Evolutionary conservation across 1,140 invertebrate genomes (phyloP).

Genomic region (Notospermus geniculatus): DNA sequence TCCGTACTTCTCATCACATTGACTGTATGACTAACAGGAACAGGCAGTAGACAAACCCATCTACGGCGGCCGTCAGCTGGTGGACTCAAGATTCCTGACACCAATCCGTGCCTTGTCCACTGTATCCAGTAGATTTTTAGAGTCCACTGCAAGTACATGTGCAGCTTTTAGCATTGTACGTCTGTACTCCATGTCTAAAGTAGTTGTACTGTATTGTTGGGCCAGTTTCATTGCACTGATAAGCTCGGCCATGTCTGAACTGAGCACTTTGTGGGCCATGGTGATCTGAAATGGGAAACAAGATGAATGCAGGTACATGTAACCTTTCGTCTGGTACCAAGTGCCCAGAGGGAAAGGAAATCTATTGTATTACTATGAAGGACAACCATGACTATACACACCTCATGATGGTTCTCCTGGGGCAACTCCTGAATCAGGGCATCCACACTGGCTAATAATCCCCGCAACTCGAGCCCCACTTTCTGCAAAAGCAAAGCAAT

Average conservation of each 20-base stretch:
- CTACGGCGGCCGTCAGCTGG: no score
- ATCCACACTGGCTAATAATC: slow-evolving; percentile 81
- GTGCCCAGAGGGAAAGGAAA: slow-evolving; percentile 2
- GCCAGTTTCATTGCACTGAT: slow-evolving; percentile 90
- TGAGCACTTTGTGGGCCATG: slow-evolving; percentile 96
- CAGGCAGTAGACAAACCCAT: no score
- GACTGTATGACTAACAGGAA: no score
- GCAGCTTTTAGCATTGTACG: slow-evolving; percentile 94
- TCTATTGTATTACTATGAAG: no score
- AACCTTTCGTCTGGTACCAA: background rate
- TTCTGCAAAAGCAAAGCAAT: slow-evolving; percentile 50
- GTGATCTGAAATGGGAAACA: slow-evolving; percentile 66
- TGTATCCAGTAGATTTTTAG: slow-evolving; percentile 92
- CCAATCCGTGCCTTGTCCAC: slow-evolving; percentile 78
- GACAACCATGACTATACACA: slow-evolving; percentile 36
- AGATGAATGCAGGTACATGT: background rate
- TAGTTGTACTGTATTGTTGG: slow-evolving; percentile 88
- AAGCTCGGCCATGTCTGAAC: slow-evolving; percentile 92
- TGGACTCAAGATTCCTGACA: no score
- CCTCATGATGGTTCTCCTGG: slow-evolving; percentile 66
- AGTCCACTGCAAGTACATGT: slow-evolving; percentile 95
- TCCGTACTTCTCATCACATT: no score
- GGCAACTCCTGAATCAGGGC: slow-evolving; percentile 74
- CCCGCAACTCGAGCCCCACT: slow-evolving; percentile 77
- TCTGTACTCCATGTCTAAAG: slow-evolving; percentile 86